Conservation (phyloP, 2,113 vertebrate genomes). For the Tyto alba region DNA sequence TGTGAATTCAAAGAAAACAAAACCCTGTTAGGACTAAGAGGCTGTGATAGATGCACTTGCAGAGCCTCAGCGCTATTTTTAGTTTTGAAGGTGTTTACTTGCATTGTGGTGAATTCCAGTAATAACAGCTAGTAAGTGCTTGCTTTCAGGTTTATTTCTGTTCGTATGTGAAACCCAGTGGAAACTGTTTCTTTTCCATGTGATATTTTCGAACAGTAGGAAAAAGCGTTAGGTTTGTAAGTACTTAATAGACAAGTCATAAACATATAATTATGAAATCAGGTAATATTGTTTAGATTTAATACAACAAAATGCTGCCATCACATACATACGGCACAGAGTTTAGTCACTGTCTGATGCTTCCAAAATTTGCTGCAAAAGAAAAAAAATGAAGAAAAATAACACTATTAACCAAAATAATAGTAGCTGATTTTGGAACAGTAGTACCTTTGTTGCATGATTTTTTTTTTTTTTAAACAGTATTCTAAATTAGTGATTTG, state of each 20-base stretch:
- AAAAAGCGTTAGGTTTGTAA: background rate
- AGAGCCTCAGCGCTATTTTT: background rate
- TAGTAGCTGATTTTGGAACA: background rate
- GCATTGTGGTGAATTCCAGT: constrained; percentile 37
- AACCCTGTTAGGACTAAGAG: background rate
- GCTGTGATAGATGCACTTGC: constrained; percentile 7
- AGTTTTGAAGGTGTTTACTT: constrained; percentile 21
- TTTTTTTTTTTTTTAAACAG: background rate
- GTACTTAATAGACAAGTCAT: background rate
- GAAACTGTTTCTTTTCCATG: background rate
- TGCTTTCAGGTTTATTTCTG: constrained; percentile 40
- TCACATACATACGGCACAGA: background rate
- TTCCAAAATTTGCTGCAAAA: background rate
- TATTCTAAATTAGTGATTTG: background rate
- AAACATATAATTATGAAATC: background rate
- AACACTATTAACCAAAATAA: background rate
- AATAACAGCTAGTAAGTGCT: constrained; percentile 1
- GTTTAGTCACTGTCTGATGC: background rate
- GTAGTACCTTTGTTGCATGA: background rate
- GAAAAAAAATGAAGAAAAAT: background rate
- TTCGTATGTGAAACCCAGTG: background rate
- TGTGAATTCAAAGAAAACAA: constrained; percentile 15
- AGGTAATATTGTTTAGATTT: background rate
- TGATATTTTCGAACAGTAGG: background rate
- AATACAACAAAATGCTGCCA: background rate